Conservation (phyloP, 2,113 vertebrate species). For the Propithecus coquereli region DNA sequence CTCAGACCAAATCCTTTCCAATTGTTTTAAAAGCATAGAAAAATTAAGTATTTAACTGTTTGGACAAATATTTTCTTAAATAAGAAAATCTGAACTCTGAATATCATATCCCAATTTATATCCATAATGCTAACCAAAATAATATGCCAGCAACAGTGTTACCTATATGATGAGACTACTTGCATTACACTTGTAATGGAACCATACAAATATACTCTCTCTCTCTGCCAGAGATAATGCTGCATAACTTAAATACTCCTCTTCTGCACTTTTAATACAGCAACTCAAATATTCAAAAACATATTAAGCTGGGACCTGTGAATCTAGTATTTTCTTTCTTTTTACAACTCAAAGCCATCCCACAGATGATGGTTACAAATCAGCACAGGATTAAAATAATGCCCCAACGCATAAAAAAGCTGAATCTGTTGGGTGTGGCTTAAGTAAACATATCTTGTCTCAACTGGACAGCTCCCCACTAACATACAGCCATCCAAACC, state of each 20-base stretch:
- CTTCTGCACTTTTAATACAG: background rate
- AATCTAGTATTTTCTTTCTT: conserved; percentile 11
- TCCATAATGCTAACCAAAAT: conserved; percentile 22
- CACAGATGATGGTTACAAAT: conserved; percentile 17
- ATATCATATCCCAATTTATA: conserved; percentile 7
- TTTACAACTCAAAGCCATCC: conserved; percentile 40
- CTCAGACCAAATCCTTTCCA: background rate
- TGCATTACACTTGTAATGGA: background rate
- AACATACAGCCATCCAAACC: conserved; percentile 27
- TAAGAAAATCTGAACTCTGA: conserved; percentile 49
- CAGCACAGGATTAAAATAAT: conserved; percentile 34
- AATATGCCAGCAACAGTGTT: background rate
- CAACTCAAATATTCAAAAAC: conserved; percentile 19
- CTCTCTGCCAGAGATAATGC: background rate
- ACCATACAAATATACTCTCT: background rate
- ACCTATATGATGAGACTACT: conserved; percentile 19
- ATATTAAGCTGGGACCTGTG: background rate
- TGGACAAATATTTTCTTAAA: conserved; percentile 31
- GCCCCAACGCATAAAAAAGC: background rate
- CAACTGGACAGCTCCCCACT: conserved; percentile 56
- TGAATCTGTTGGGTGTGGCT: conserved; percentile 68
- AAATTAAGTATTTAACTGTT: conserved; percentile 44
- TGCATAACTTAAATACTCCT: conserved; percentile 1
- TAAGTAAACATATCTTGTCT: conserved; percentile 61
- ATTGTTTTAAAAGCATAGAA: conserved; percentile 33